Evolutionary conservation across 2,113 vertebrate genomes (phyloP).

Genomic region (Plectropomus leopardus): DNA sequence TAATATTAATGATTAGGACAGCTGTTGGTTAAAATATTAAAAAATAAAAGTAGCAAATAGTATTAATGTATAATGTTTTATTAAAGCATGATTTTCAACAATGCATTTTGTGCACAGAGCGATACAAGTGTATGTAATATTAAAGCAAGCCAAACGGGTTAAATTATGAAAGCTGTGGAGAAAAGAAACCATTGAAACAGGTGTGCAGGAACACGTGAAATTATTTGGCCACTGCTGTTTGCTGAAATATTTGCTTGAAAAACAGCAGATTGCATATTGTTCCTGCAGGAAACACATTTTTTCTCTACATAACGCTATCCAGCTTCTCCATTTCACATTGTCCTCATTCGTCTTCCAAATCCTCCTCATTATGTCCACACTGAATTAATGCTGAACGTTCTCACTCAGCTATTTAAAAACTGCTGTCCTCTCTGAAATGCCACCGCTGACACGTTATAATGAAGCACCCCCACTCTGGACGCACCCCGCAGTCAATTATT

Average conservation of each 20-base stretch:
- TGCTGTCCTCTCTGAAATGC: slow-evolving; percentile 44
- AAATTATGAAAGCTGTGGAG: too few relatives aligned
- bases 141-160: too few relatives aligned
- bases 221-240: too few relatives aligned
- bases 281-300: background rate
- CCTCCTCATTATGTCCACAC: slow-evolving; percentile 55
- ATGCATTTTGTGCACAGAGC: too few relatives aligned
- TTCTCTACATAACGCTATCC: background rate
- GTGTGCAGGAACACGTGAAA: too few relatives aligned
- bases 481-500: slow-evolving; percentile 64
- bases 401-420: slow-evolving; percentile 78
- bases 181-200: too few relatives aligned
- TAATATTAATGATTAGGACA: too few relatives aligned
- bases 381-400: slow-evolving; percentile 67
- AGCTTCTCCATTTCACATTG: background rate
- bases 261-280: background rate
- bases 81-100: too few relatives aligned
- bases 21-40: too few relatives aligned
- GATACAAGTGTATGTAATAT: too few relatives aligned
- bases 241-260: background rate
- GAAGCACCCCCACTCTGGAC: slow-evolving; percentile 44
- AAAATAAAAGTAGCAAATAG: too few relatives aligned
- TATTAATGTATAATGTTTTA: too few relatives aligned
- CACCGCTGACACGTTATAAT: slow-evolving; percentile 39
- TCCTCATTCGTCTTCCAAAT: slow-evolving; percentile 5